Evolutionary conservation across 2,888 invertebrate genomes (phyloP), one percentile per base, ranked within the genome.

Genomic region (Chymomyza procnemis): DNA sequence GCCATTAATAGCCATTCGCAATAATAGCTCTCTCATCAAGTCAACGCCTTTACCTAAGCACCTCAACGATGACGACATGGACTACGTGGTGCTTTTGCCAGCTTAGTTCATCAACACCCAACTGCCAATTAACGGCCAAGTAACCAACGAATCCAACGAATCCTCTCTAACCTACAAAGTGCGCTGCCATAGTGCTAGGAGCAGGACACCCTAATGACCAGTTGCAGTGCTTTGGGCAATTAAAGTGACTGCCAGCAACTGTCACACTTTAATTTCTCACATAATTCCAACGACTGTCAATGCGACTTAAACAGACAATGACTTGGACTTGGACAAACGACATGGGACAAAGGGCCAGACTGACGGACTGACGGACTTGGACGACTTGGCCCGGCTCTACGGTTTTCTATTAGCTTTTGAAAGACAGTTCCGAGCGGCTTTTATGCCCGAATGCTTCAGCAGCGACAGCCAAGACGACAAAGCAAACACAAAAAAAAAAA

Each of bases 41-140:
- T 67, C 61, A 73, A 80, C 84, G 86, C 73, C 87, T 74, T 76
- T 54, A 47, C 62, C 73, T 81, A 82, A 87, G 88, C 88, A 82
- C 81, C 81, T 87, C 86, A 82, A 86, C 88, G 81, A 84, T 78
- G 21, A 19, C 21, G 6, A 21, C 21, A 8, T 6, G 1, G 26
- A 6, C 26, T 6, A 26, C 26, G 26, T n/a, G 5, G 6, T 6
- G 6, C 34, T 9, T 8, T 50, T 19, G 50, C 12, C 12, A 21
- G 4, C 41, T 50, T 26, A 52, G 74, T 71, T 52, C 70, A 59
- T 70, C 70, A 74, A 67, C 61, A 71, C 54, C 67, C 79, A 74
- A 59, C 69, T 73, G 69, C 66, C 57, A 52, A 46, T 34, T 26
- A 61, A 19, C 9, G 46, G 26, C 26, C 58, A 59, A 68, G 78